Base-by-base conservation (phyloP, 2,888 invertebrate species). In the Brachypterus glaber region DNA sequence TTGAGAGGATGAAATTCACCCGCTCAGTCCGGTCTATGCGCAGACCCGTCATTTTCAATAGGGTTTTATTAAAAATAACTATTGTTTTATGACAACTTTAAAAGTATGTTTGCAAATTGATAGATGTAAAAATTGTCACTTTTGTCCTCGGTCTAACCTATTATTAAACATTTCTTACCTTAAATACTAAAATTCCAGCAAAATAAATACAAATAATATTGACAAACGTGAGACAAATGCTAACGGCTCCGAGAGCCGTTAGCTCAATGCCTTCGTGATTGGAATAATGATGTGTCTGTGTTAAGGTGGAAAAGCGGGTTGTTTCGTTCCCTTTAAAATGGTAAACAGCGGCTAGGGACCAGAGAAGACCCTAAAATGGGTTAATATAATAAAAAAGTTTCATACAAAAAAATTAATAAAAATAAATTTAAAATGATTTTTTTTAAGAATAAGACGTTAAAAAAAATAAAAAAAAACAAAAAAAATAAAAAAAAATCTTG, bases 201-300 rank as follows among this genome's bases (percentile, higher is more conserved):
- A 77, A 45, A 53, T 82, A 79, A 44, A 86, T 82, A 58, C 82
- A 82, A 29, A 77, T 53, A 37, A 86, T 81, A 57, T 87, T 87
- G 30, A 84, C 70, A 2, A 85, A 64, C 0, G 84, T 83, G 9
- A 86, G 64, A 33, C 78, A 72, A 38, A 86, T 72, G 39, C 84
- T 85, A 11, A 83, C 70, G 1, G 71, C 68, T 1, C 82, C 86
- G 17, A 82, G 60, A 4, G 75, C 55, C 1, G 75, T 71, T 30
- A 79, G 66, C 54, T 86, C 84, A 0, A 66, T 55, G 0, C 74
- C 70, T 47, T 73, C 71, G 55, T 76, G 67, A 21, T 70, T 62
- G n/a, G 74, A 77, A 61, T 79, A 81, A 21, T 64, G 58, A 3
- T 65, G 60, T 1, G 67, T 63, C 34, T 66, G 67, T 2, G 68